phyloP scores from a whole-genome alignment of 2,888 invertebrate species.

The Hylaea fasciaria region DNA sequence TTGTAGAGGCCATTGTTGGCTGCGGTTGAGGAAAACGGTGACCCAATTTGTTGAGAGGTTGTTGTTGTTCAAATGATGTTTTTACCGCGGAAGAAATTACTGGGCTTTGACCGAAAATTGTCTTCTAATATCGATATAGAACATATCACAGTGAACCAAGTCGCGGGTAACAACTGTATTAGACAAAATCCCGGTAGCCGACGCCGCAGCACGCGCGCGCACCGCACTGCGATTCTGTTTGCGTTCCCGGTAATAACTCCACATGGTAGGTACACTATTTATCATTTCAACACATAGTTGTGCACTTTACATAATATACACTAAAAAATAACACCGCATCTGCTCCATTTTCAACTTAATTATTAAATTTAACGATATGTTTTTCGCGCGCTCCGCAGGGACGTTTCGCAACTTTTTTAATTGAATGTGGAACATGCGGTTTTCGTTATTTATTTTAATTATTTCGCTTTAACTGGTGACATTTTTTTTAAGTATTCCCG shows the following conservation, averaged over 20 bases:
- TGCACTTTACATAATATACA: background rate
- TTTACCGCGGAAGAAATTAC: too few species aligned
- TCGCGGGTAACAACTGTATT: too few species aligned
- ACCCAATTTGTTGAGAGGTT: background rate
- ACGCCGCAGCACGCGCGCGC: too few species aligned
- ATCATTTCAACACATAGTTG: too few species aligned
- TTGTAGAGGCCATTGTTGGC: conserved; percentile 11
- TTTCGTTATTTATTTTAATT: conserved; percentile 25
- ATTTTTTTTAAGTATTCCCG: conserved; percentile 5
- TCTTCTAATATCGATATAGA: too few species aligned
- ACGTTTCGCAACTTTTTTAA: conserved; percentile 24
- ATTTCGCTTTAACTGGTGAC: conserved; percentile 11
- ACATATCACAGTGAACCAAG: too few species aligned
- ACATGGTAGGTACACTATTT: too few species aligned
- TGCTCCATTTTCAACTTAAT: background rate
- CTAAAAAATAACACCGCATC: background rate
- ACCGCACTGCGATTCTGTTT: too few species aligned
- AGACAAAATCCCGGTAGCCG: too few species aligned
- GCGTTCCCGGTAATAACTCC: too few species aligned
- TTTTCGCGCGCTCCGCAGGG: background rate
- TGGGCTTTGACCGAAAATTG: too few species aligned
- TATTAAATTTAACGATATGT: background rate
- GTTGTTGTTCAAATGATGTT: background rate
- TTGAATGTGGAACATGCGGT: conserved; percentile 3
- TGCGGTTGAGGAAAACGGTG: conserved; percentile 8